Evolutionary conservation across 2,113 vertebrate genomes (phyloP).

Genomic region (Trogon melanurus): DNA sequence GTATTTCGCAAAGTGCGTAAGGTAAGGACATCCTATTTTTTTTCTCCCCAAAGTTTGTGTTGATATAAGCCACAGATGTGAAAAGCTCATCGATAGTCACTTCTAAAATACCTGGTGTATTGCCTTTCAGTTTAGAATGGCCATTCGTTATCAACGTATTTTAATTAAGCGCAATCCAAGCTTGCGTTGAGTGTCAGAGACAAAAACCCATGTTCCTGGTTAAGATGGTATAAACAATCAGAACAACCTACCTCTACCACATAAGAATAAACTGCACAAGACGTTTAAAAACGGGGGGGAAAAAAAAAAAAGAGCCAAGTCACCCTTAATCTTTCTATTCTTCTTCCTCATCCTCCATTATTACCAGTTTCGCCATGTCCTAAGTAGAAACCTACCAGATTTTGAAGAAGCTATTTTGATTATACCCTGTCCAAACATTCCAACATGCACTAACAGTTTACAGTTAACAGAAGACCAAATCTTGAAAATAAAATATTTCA

Average conservation of each 20-base stretch:
- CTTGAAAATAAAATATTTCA: constrained; percentile 68
- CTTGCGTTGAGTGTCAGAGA: neutral
- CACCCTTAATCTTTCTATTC: neutral
- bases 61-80: neutral
- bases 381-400: neutral
- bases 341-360: neutral
- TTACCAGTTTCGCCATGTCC: neutral
- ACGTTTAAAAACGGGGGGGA: neutral
- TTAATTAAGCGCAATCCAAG: neutral
- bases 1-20: neutral
- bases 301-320: neutral
- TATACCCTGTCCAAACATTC: neutral
- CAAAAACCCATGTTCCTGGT: neutral
- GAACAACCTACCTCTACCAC: neutral
- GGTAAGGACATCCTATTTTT: neutral
- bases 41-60: neutral
- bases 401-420: neutral
- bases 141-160: neutral
- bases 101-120: neutral
- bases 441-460: neutral
- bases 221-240: neutral
- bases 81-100: neutral
- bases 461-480: neutral
- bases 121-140: neutral
- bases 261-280: neutral